Conservation (phyloP, 2,113 vertebrate genomes). For the Tachuris rubrigastra region DNA sequence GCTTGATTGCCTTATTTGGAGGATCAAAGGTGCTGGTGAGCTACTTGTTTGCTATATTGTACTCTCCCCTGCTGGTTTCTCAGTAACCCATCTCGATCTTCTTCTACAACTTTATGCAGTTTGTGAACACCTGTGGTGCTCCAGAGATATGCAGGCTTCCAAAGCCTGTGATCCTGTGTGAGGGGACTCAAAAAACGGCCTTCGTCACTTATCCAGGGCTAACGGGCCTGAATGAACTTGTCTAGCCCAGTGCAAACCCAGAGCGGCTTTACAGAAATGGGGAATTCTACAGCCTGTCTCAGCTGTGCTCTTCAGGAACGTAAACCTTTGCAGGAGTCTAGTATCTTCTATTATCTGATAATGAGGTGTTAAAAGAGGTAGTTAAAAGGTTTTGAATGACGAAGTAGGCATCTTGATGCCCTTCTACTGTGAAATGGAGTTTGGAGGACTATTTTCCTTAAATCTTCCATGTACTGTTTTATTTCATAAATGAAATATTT, state of each 20-base stretch:
- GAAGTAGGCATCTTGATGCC: neutral
- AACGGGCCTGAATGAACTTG: too few species aligned
- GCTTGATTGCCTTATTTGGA: neutral
- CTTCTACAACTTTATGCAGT: neutral
- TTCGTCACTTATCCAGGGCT: accelerated
- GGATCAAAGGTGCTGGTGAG: neutral
- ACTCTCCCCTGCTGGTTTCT: neutral
- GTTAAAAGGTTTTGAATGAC: neutral
- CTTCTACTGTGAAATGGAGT: neutral
- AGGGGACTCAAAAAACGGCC: too few species aligned
- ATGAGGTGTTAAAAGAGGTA: neutral
- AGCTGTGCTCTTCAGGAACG: neutral
- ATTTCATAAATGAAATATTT: neutral
- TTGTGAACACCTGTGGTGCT: neutral
- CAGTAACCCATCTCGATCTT: neutral
- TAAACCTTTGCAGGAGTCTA: neutral
- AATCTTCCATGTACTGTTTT: neutral
- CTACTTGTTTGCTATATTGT: neutral
- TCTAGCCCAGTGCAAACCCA: neutral
- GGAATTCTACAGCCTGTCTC: neutral
- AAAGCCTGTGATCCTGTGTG: accelerated
- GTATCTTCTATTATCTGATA: neutral
- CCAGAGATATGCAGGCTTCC: neutral
- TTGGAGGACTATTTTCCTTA: neutral
- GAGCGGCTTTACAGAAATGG: neutral